These are phyloP conservation scores for Notiomystis cincta DNA, from an alignment of 2,113 vertebrate genomes.

Conservation along the genomic window DNA sequence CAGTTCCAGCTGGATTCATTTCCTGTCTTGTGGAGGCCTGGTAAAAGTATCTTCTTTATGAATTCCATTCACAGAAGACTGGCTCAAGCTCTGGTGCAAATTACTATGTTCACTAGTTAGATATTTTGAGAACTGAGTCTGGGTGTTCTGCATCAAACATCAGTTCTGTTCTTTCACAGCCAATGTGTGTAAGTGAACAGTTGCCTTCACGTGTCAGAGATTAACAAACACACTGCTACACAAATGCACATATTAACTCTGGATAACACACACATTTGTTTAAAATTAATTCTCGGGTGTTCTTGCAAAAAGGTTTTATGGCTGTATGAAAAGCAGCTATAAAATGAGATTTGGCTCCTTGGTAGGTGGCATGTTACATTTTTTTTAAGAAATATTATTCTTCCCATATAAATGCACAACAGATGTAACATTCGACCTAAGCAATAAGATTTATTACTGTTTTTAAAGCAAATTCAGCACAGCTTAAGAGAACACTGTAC, in stretches of 20 bases:
- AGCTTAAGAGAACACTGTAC: slow-evolving; percentile 13
- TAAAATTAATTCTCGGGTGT: slow-evolving; percentile 6
- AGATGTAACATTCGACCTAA: slow-evolving; percentile 53
- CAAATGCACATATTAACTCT: not conserved
- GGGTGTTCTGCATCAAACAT: fast-evolving
- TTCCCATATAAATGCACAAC: slow-evolving; percentile 47
- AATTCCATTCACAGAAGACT: not conserved
- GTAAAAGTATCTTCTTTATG: not conserved
- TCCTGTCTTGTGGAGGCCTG: not conserved
- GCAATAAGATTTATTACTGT: slow-evolving; percentile 53
- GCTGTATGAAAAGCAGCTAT: not conserved
- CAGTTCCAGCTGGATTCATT: not conserved
- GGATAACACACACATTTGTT: not conserved
- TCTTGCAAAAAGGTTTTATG: slow-evolving; percentile 2
- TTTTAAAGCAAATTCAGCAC: slow-evolving; percentile 47
- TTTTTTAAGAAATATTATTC: slow-evolving; percentile 24
- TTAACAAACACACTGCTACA: not conserved
- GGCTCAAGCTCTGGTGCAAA: not conserved
- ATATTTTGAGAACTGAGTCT: not conserved
- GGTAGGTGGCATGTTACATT: slow-evolving; percentile 14
- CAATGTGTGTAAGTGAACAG: not conserved
- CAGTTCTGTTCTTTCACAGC: not conserved
- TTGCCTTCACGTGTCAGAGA: not conserved
- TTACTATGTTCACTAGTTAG: not conserved
- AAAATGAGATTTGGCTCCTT: not conserved